phyloP scores from a whole-genome alignment of 2,888 invertebrate species.

The Abscondita cerata region DNA sequence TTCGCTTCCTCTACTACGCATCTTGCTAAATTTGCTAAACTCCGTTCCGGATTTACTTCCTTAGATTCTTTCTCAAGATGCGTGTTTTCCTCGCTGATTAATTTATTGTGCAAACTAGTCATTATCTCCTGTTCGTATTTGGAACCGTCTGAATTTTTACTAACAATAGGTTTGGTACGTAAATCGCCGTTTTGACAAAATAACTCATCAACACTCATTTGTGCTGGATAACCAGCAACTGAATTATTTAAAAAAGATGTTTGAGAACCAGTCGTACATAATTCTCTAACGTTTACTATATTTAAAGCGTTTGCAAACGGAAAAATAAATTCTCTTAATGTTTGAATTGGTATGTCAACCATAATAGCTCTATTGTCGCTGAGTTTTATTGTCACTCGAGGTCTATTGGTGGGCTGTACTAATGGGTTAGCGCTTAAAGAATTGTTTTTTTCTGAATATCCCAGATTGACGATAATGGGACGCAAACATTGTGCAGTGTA shows the following conservation, averaged over 20 bases:
- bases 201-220: constrained; percentile 8
- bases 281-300: constrained; percentile 37
- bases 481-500: constrained; percentile 46
- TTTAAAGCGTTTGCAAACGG: constrained; percentile 54
- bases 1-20: constrained; percentile 29
- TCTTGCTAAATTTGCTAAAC: constrained; percentile 17
- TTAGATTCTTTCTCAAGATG: background rate
- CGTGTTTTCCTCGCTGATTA: constrained; percentile 19
- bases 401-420: constrained; percentile 15
- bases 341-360: constrained; percentile 50
- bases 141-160: constrained; percentile 12
- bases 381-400: constrained; percentile 49
- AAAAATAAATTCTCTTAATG: constrained; percentile 51
- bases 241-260: constrained; percentile 46
- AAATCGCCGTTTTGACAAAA: background rate
- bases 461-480: constrained; percentile 47
- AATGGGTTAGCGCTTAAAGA: constrained; percentile 23
- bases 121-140: constrained; percentile 40
- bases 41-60: too few species aligned
- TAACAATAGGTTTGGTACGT: background rate
- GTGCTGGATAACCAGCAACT: background rate
- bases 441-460: constrained; percentile 26
- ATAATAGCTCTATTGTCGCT: constrained; percentile 47
- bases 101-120: constrained; percentile 37
- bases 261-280: constrained; percentile 45